A percentile compares a stretch with the other conserved stretches of the same genome.
phyloP scores from a whole-genome alignment of 2,888 invertebrate species.

The Drosophila paranaensis region DNA sequence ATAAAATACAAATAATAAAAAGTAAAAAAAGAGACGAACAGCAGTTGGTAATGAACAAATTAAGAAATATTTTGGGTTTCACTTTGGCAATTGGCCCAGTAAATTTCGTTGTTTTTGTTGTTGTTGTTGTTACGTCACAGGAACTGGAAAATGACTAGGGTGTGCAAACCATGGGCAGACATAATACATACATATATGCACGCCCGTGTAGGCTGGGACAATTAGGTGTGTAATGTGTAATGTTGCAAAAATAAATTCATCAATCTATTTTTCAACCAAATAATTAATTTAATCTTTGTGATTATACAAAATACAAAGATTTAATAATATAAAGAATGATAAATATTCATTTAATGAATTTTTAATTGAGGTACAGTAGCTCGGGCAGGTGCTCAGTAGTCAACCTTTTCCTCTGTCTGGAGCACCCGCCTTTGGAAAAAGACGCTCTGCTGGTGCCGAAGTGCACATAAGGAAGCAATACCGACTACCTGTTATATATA shows the following conservation, averaged over 20 bases:
- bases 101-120: slow-evolving; percentile 13
- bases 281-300: too few relatives aligned
- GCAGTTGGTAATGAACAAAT: slow-evolving; percentile 57
- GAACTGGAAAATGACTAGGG: slow-evolving; percentile 18
- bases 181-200: neutral
- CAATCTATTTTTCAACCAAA: too few relatives aligned
- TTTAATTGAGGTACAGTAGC: too few relatives aligned
- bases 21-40: slow-evolving; percentile 18
- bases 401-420: too few relatives aligned
- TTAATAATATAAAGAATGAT: too few relatives aligned
- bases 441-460: too few relatives aligned
- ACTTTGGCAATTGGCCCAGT: slow-evolving; percentile 72
- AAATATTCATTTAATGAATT: too few relatives aligned
- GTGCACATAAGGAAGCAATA: neutral
- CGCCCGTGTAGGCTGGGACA: slow-evolving; percentile 13
- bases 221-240: slow-evolving; percentile 36
- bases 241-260: neutral
- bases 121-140: slow-evolving; percentile 22
- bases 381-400: too few relatives aligned
- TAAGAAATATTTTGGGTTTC: slow-evolving; percentile 29
- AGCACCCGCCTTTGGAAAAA: too few relatives aligned
- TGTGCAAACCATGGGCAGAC: neutral
- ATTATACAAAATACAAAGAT: too few relatives aligned
- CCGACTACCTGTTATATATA: too few relatives aligned
- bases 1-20: slow-evolving; percentile 11